These are phyloP conservation scores for Ptychoptera albimana DNA, from an alignment of 2,888 invertebrate species.

Conservation along the genomic window DNA sequence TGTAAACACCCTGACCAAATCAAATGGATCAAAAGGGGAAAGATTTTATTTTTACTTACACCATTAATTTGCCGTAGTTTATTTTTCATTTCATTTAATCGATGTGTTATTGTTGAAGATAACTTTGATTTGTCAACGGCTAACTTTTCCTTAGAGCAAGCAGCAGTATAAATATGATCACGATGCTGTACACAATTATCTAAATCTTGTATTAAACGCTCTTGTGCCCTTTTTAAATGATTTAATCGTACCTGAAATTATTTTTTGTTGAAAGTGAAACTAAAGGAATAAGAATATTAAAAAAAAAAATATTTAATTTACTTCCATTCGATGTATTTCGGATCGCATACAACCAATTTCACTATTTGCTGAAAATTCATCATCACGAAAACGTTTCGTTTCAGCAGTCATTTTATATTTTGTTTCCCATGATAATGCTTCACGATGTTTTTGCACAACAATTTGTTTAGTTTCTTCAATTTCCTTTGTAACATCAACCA, in stretches of 20 bases:
- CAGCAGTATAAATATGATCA: slow-evolving; percentile 42
- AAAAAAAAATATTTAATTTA: slow-evolving; percentile 21
- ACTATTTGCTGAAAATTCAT: slow-evolving; percentile 46
- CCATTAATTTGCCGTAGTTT: slow-evolving; percentile 38
- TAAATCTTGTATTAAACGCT: slow-evolving; percentile 38
- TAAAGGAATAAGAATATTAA: background rate
- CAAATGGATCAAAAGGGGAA: background rate
- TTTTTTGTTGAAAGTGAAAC: background rate
- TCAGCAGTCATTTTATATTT: slow-evolving; percentile 59
- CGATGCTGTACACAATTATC: slow-evolving; percentile 46
- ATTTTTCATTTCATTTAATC: slow-evolving; percentile 39
- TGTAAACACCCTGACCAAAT: slow-evolving; percentile 4
- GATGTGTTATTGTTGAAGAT: slow-evolving; percentile 35
- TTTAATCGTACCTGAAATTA: slow-evolving; percentile 15
- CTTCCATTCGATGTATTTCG: slow-evolving; percentile 75
- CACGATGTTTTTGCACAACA: slow-evolving; percentile 46
- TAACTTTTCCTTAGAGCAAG: slow-evolving; percentile 38
- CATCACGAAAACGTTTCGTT: slow-evolving; percentile 47
- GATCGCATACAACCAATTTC: slow-evolving; percentile 60
- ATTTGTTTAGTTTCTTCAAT: slow-evolving; percentile 37
- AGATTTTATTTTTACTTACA: slow-evolving; percentile 18
- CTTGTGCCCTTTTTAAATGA: slow-evolving; percentile 26
- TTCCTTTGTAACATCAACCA: slow-evolving; percentile 46
- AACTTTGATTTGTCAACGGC: slow-evolving; percentile 31
- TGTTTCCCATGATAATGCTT: slow-evolving; percentile 66